A percentile compares a stretch with the other conserved stretches of the same genome.
Conservation (phyloP, 2,888 invertebrate genomes). For the Drosophila mimica region DNA sequence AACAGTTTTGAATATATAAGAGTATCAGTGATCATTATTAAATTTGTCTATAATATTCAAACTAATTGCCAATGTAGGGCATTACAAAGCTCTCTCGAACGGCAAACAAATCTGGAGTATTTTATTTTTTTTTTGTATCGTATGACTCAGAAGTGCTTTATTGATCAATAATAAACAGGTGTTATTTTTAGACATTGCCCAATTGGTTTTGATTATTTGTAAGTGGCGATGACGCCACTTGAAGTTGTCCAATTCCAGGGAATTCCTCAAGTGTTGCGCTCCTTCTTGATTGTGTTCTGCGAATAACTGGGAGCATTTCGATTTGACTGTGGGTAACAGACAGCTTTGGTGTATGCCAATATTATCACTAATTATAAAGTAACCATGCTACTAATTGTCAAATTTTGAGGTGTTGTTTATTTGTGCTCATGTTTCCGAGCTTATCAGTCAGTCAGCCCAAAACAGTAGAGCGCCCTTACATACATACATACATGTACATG, state of each 20-base stretch:
- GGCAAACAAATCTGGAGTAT: not conserved
- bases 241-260: slow-evolving; percentile 40
- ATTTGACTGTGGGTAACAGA: slow-evolving; percentile 1
- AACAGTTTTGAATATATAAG: not conserved
- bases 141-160: slow-evolving; percentile 37
- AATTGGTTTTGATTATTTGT: slow-evolving; percentile 30
- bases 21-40: not conserved
- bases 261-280: slow-evolving; percentile 33
- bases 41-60: not conserved
- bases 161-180: slow-evolving; percentile 19
- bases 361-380: slow-evolving; percentile 34
- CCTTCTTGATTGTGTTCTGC: slow-evolving; percentile 37
- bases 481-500: not conserved
- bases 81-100: not conserved
- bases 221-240: slow-evolving; percentile 26
- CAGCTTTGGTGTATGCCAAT: slow-evolving; percentile 10
- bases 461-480: not conserved
- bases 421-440: slow-evolving; percentile 44
- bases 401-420: slow-evolving; percentile 41
- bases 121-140: not conserved
- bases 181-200: slow-evolving; percentile 36
- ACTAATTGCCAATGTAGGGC: not conserved
- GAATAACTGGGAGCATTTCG: slow-evolving; percentile 5
- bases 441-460: slow-evolving; percentile 37
- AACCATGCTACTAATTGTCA: slow-evolving; percentile 33